phyloP scores from a whole-genome alignment of 2,797 vertebrate species.

The Pogoniulus pusillus region DNA sequence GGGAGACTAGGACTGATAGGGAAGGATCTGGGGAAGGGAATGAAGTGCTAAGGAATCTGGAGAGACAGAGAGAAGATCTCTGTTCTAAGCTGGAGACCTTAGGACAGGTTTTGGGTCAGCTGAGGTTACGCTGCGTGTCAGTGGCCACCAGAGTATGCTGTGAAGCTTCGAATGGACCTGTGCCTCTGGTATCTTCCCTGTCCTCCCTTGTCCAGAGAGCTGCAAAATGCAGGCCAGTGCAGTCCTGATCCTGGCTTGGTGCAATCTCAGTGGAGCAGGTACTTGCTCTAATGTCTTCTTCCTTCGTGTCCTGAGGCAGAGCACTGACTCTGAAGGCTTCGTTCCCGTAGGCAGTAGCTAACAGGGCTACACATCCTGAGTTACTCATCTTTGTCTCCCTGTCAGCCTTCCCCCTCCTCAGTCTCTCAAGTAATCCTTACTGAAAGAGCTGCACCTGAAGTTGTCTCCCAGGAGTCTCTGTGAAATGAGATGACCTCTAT shows the following conservation, averaged over 20 bases:
- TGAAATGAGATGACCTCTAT: neutral
- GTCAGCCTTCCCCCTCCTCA: neutral
- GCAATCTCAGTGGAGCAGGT: neutral
- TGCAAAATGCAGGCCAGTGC: neutral
- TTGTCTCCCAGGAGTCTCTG: neutral
- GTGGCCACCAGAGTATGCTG: slow-evolving; percentile 37
- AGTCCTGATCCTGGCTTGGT: neutral
- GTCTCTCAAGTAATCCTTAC: neutral
- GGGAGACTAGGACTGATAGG: neutral
- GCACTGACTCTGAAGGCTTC: neutral
- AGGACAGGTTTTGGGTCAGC: neutral
- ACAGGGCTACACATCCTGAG: neutral
- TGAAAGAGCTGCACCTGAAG: neutral
- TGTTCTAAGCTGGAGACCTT: neutral
- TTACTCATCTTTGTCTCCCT: neutral
- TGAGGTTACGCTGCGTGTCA: neutral
- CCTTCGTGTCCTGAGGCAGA: neutral
- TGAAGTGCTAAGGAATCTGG: neutral
- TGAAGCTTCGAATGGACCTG: neutral
- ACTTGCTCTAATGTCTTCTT: neutral
- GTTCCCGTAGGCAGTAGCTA: neutral
- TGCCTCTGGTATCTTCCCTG: neutral
- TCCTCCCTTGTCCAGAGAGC: neutral
- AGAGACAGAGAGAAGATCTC: neutral
- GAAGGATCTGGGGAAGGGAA: neutral